Base-by-base conservation (phyloP, 2,888 invertebrate genomes). In the Leptinotarsa rubiginosa region DNA sequence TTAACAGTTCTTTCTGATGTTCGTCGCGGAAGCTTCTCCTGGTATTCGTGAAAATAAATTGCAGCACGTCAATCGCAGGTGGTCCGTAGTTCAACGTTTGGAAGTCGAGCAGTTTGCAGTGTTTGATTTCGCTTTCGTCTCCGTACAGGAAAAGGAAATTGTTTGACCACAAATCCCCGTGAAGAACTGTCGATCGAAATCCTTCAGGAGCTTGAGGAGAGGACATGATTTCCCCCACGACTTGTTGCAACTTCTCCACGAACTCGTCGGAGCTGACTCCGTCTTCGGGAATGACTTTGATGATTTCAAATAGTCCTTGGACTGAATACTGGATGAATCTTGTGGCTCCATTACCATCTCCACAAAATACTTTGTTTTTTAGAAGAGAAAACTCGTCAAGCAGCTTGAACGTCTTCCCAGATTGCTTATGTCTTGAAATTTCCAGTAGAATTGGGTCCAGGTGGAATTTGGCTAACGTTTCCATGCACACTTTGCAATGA, bases 381-480 rank as follows among this genome's bases (percentile, higher is more conserved):
- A 86, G 79, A 16, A 81, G 54, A 13, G 78, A 75, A 71, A 82
- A 80, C 31, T 79, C 77, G 3, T 82, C 78, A 5, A 62, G 15
- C 65, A 86, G 69, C 65, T 72, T 78, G 71, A 81, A 82, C 20
- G 64, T 75, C 41, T 31, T 75, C n/a, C 77, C 73, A 16, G 77
- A 50, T 65, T 81, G 78, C 20, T 80, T 74, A 1, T 79, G 75
- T 75, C 81, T 83, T 13, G 81, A 84, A 74, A 88, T 86, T 84
- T 91, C 91, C 77, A 87, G 90, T 65, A 90, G 84, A 15, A 91
- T 87, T 5, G 89, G 87, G n/a, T 88, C 86, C 0, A 89, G 88
- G 74, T 91, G 91, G 76, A 91, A 89, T 79, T 89, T 88, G 0
- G 91, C 89, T 49, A 91, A 79, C 3, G 89, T 87, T 72, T 86